These are phyloP conservation scores for Drosophila pseudotalamancana DNA, from an alignment of 2,888 invertebrate species.

Conservation along the genomic window DNA sequence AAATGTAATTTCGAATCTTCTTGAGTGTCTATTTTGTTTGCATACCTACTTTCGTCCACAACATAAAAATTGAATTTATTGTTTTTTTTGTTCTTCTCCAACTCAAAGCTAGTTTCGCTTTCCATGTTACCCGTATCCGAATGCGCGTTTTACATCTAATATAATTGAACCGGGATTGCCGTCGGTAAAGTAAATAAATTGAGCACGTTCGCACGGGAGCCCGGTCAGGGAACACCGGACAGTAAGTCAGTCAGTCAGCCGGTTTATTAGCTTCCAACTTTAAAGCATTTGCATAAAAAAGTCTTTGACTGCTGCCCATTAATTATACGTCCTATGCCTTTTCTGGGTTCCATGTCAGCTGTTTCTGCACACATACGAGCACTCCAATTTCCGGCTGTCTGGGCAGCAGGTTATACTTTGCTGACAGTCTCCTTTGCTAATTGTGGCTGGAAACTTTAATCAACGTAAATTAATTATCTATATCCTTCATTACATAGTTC, in stretches of 20 bases:
- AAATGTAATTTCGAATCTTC: neutral
- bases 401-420: slow-evolving; percentile 21
- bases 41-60: slow-evolving; percentile 1
- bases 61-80: slow-evolving; percentile 52
- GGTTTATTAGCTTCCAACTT: slow-evolving; percentile 22
- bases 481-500: slow-evolving; percentile 34
- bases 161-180: slow-evolving; percentile 73
- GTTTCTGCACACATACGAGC: slow-evolving; percentile 52
- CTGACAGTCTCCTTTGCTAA: slow-evolving; percentile 1
- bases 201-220: slow-evolving; percentile 69
- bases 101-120: slow-evolving; percentile 19
- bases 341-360: neutral
- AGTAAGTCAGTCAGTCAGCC: slow-evolving; percentile 2
- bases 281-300: slow-evolving; percentile 66
- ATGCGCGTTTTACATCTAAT: slow-evolving; percentile 72
- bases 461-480: slow-evolving; percentile 74
- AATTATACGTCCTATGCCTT: slow-evolving; percentile 55
- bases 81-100: slow-evolving; percentile 10
- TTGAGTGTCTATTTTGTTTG: slow-evolving; percentile 5
- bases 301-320: slow-evolving; percentile 65
- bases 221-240: slow-evolving; percentile 11
- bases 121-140: slow-evolving; percentile 18
- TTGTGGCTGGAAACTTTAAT: slow-evolving; percentile 60
- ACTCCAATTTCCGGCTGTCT: slow-evolving; percentile 72
- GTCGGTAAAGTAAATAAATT: slow-evolving; percentile 52